Base-by-base conservation (phyloP, 2,113 vertebrate species). In the Mesocricetus auratus region DNA sequence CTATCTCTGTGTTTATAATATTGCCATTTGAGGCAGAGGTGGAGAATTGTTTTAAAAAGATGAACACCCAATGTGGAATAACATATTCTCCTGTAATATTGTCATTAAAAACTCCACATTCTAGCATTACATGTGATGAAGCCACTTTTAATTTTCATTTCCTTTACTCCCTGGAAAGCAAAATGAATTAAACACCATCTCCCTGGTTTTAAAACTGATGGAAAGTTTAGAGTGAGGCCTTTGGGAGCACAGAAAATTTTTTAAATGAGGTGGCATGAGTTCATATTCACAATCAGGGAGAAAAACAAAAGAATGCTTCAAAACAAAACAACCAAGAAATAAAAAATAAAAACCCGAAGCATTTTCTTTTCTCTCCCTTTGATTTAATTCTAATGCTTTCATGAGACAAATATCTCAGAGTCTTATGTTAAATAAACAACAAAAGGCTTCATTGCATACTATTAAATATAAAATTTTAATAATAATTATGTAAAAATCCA, bases 121-220 rank as follows among this genome's bases (percentile, higher is more conserved):
- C 12, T 82, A 83, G 53, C 56, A 47, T 95, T 86, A 91, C 33
- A 0, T 19, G 33, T 94, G 82, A 77, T 86, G 92, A 96, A 96
- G 89, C 75, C 74, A 96, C 97, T 97, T 98, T 98, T 98, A 97
- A 95, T 93, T 98, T 98, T 93, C 15, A 83, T 96, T 92, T 96
- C 73, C 89, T 94, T 96, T 73, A 42, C 66, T 96, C 93, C 73
- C 75, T 96, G 91, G 95, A 97, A 98, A 97, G 82, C 95, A 97
- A 97, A 97, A 95, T 97, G 97, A 98, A 98, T 98, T 98, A 98
- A 98, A 87, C 64, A 91, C 85, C n/a, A 96, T 94, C 74, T 96
- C 7, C 0, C 60, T 98, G 89, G 97, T 98, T 98, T 97, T 89
- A 96, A 94, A 97, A 87, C 97, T 94, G 97, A 98, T 73, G 68